Conservation (phyloP, 2,797 vertebrate genomes). For the Dromococcyx pavoninus region DNA sequence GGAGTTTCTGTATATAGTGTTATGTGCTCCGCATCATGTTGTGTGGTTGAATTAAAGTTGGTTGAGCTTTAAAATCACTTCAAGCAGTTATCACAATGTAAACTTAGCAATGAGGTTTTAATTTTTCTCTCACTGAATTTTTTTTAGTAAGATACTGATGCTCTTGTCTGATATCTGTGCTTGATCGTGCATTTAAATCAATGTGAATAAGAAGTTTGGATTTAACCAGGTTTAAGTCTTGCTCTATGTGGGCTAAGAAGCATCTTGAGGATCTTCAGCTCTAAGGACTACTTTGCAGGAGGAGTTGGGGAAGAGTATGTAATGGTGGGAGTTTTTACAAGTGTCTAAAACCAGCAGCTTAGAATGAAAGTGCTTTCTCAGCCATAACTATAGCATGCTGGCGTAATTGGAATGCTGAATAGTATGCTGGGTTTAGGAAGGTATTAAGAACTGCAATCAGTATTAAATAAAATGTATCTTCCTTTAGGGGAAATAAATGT, state of each 20-base stretch:
- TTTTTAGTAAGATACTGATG: background rate
- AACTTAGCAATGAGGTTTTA: background rate
- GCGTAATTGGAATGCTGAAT: slow-evolving; percentile 72
- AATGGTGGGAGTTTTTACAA: slow-evolving; percentile 44
- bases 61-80: background rate
- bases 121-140: background rate
- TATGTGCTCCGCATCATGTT: accelerated
- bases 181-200: background rate
- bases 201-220: accelerated
- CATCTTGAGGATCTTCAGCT: background rate
- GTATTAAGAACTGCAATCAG: slow-evolving; percentile 73
- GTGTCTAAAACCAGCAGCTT: slow-evolving; percentile 59
- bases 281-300: background rate
- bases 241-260: background rate
- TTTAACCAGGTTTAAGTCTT: background rate
- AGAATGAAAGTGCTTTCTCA: slow-evolving; percentile 72
- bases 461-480: slow-evolving; percentile 76
- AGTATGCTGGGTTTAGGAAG: slow-evolving; percentile 61
- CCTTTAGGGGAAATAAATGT: slow-evolving; percentile 68
- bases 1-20: background rate
- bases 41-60: accelerated
- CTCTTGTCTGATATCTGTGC: background rate
- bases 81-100: background rate
- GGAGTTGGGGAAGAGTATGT: background rate
- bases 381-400: slow-evolving; percentile 58